Conservation (phyloP, 1,140 invertebrate species). For the Octopus bimaculoides region DNA sequence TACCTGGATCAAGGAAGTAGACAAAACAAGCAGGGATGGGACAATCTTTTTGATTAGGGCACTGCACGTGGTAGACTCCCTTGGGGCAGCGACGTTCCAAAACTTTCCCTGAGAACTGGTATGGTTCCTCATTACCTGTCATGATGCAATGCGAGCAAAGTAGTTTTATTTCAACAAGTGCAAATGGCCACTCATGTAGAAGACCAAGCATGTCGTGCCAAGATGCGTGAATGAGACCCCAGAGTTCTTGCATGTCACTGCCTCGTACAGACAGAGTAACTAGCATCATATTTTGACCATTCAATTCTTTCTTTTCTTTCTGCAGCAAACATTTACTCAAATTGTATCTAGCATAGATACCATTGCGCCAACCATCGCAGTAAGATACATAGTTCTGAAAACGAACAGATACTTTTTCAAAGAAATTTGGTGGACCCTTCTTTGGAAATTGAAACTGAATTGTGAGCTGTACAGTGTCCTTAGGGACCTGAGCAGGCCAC, state of each 20-base stretch:
- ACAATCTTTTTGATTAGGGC: conserved; percentile 30
- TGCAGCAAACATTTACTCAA: conserved; percentile 34
- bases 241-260: conserved; percentile 45
- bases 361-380: conserved; percentile 46
- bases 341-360: conserved; percentile 41
- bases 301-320: conserved; percentile 26
- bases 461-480: conserved; percentile 37
- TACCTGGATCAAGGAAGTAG: conserved; percentile 45
- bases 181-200: conserved; percentile 47
- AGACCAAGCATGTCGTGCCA: conserved; percentile 34
- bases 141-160: conserved; percentile 46
- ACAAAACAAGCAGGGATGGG: conserved; percentile 43
- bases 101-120: conserved; percentile 38
- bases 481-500: conserved; percentile 38
- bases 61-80: conserved; percentile 32
- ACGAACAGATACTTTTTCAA: conserved; percentile 47
- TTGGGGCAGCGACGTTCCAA: conserved; percentile 39
- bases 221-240: conserved; percentile 39
- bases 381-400: conserved; percentile 37
- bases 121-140: conserved; percentile 31
- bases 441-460: conserved; percentile 39
- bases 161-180: conserved; percentile 34
- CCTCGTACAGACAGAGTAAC: conserved; percentile 40
- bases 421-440: conserved; percentile 47
- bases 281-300: conserved; percentile 16